A percentile compares a stretch with the other conserved stretches of the same genome.
phyloP scores from a whole-genome alignment of 2,113 vertebrate genomes.

The Apaloderma vittatum region DNA sequence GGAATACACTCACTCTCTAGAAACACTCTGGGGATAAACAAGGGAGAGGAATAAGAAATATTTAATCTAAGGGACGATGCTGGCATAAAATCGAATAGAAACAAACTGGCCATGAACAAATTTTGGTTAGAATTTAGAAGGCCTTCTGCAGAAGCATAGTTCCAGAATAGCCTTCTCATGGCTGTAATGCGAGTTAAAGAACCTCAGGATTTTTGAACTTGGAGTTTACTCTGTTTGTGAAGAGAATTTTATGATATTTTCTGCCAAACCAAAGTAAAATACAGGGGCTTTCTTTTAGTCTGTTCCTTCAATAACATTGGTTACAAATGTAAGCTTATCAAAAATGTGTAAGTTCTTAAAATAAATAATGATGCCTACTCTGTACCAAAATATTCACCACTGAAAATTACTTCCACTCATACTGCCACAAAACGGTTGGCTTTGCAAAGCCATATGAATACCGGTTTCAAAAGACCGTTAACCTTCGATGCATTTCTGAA shows the following conservation, averaged over 20 bases:
- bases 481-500: not conserved
- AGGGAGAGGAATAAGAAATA: not conserved
- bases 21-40: conserved; percentile 4
- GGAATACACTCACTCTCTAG: not conserved
- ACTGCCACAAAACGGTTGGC: not conserved
- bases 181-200: not conserved
- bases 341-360: not conserved
- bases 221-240: not conserved
- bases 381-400: not conserved
- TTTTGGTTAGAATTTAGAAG: not conserved
- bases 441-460: not conserved
- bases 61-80: not conserved
- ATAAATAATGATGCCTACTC: not conserved
- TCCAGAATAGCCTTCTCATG: not conserved
- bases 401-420: not conserved
- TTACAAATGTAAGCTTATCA: not conserved
- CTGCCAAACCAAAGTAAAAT: not conserved
- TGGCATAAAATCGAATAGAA: not conserved
- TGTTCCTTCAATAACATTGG: not conserved
- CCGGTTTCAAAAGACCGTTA: not conserved
- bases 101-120: not conserved
- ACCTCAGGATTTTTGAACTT: not conserved
- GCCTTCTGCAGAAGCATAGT: not conserved
- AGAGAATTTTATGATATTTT: not conserved
- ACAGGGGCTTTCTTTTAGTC: not conserved